Evolutionary conservation across 2,888 invertebrate species (phyloP).

Genomic region (Lomographa bimaculata): DNA sequence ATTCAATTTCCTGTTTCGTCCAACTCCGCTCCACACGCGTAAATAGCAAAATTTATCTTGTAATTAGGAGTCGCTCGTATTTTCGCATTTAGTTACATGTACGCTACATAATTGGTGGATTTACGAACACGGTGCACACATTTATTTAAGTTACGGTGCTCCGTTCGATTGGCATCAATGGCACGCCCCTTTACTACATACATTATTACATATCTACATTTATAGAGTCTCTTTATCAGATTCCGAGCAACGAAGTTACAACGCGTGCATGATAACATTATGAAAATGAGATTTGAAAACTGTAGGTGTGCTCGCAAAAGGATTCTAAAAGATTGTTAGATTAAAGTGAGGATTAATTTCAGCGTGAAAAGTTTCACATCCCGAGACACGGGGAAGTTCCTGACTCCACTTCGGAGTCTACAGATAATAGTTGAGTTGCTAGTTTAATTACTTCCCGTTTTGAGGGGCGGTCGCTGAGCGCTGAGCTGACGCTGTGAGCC

Average conservation of each 20-base stretch:
- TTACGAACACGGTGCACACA: conserved; percentile 33
- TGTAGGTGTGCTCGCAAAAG: conserved; percentile 42
- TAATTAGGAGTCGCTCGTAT: conserved; percentile 45
- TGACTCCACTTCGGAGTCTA: conserved; percentile 50
- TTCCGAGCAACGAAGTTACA: conserved; percentile 12
- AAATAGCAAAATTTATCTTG: conserved; percentile 41
- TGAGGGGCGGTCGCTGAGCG: conserved; percentile 44
- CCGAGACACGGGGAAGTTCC: conserved; percentile 63
- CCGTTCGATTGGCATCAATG: conserved; percentile 27
- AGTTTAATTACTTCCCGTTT: conserved; percentile 78
- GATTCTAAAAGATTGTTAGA: conserved; percentile 57
- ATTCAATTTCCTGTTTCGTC: conserved; percentile 42
- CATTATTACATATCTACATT: no score
- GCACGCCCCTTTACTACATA: no score
- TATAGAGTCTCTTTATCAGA: conserved; percentile 22
- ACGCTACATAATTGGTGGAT: conserved; percentile 37
- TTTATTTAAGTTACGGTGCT: conserved; percentile 33
- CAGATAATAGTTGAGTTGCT: conserved; percentile 75
- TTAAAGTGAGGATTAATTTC: conserved; percentile 64
- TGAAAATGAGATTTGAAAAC: conserved; percentile 28
- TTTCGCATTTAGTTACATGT: conserved; percentile 44
- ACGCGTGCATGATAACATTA: conserved; percentile 27
- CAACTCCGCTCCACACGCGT: conserved; percentile 31
- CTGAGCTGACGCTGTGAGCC: no score
- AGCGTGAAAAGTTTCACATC: conserved; percentile 64